A percentile compares a stretch with the other conserved stretches of the same genome.
Conservation (phyloP, 1,140 invertebrate species). For the Drosophila mojavensis region DNA sequence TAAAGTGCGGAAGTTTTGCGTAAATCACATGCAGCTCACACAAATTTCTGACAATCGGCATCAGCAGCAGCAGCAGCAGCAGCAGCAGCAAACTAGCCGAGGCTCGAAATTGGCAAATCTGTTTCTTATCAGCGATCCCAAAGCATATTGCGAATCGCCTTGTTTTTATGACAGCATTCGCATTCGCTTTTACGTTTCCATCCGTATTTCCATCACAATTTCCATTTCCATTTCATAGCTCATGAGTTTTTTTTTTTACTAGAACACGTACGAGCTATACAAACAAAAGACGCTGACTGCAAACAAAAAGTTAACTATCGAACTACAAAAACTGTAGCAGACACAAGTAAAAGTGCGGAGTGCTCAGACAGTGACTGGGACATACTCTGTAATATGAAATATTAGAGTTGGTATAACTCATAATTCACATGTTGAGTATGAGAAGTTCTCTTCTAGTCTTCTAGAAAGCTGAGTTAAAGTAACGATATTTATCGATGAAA, state of each 20-base stretch:
- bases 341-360: not conserved
- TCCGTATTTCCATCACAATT: not conserved
- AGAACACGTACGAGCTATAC: conserved; percentile 60
- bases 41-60: conserved; percentile 19
- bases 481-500: no score
- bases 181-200: conserved; percentile 12
- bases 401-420: no score
- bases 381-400: no score
- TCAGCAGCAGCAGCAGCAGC: no score
- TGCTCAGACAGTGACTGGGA: no score
- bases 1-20: conserved; percentile 42
- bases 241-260: conserved; percentile 4
- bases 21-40: conserved; percentile 25
- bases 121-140: conserved; percentile 47
- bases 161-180: conserved; percentile 35
- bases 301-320: conserved; percentile 26
- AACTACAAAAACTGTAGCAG: conserved; percentile 2
- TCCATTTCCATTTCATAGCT: conserved; percentile 24
- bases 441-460: no score
- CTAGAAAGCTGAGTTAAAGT: no score
- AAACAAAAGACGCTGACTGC: conserved; percentile 33
- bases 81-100: not conserved
- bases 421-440: no score
- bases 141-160: conserved; percentile 50
- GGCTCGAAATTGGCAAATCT: conserved; percentile 21